These are phyloP conservation scores for Luscinia megarhynchos DNA, from an alignment of 2,797 vertebrate species.

Conservation along the genomic window DNA sequence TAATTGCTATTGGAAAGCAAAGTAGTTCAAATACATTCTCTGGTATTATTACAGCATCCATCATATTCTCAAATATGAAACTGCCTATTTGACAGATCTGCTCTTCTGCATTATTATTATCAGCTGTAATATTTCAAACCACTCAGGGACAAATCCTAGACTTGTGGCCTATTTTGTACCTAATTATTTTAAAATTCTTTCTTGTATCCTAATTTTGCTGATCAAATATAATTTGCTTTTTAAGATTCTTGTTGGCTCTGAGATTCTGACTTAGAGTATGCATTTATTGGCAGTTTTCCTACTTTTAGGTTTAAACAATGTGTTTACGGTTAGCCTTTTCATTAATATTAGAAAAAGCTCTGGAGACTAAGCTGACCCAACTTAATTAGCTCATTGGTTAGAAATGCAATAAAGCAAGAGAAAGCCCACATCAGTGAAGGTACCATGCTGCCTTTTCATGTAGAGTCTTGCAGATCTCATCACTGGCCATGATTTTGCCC, in stretches of 20 bases:
- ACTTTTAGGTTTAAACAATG: neutral
- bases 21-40: neutral
- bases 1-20: constrained; percentile 18
- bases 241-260: neutral
- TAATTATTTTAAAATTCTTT: neutral
- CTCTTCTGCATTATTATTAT: neutral
- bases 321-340: neutral
- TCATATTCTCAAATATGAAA: constrained; percentile 24
- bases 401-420: neutral
- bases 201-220: neutral
- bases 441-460: neutral
- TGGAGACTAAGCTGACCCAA: neutral
- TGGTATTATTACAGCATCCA: neutral
- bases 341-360: neutral
- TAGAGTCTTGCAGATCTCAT: neutral
- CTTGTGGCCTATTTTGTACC: neutral
- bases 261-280: neutral
- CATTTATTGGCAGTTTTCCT: neutral
- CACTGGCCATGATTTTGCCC: neutral
- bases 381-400: neutral
- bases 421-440: neutral
- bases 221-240: neutral
- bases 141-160: neutral
- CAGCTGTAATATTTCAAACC: constrained; percentile 12
- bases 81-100: neutral